Conservation (phyloP, 1,140 invertebrate genomes). For the Agrilus planipennis region DNA sequence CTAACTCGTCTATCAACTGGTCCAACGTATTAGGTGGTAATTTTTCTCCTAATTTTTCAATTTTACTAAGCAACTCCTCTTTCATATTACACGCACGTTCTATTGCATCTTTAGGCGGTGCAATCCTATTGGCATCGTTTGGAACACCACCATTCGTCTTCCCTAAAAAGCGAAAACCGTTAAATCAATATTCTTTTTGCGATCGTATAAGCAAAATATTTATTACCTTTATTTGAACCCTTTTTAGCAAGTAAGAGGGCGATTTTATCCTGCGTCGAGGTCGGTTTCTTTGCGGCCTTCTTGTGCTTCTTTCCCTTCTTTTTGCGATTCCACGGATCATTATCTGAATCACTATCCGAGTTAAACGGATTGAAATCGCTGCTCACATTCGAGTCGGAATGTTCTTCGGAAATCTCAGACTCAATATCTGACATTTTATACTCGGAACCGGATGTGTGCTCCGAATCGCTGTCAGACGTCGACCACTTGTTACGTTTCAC, state of each 20-base stretch:
- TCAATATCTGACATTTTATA: slow-evolving; percentile 46
- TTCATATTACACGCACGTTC: slow-evolving; percentile 86
- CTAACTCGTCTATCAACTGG: slow-evolving; percentile 95
- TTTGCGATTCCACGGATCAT: slow-evolving; percentile 72
- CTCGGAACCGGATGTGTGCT: slow-evolving; percentile 45
- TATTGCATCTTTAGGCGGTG: slow-evolving; percentile 67
- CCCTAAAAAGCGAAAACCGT: slow-evolving; percentile 11
- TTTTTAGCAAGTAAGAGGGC: slow-evolving; percentile 53
- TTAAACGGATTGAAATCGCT: slow-evolving; percentile 84
- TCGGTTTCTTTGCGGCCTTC: slow-evolving; percentile 47
- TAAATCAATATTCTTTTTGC: neutral
- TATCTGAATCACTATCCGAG: slow-evolving; percentile 70
- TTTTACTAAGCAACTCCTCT: slow-evolving; percentile 72
- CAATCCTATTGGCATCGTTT: slow-evolving; percentile 26
- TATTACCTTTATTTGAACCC: slow-evolving; percentile 15
- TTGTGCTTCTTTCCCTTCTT: slow-evolving; percentile 65
- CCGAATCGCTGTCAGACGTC: slow-evolving; percentile 46
- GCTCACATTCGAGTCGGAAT: slow-evolving; percentile 54
- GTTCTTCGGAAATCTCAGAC: slow-evolving; percentile 46
- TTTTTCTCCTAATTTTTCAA: slow-evolving; percentile 77
- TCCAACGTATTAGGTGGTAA: slow-evolving; percentile 97
- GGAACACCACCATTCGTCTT: slow-evolving; percentile 22
- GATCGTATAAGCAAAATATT: too few species aligned
- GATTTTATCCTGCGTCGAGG: slow-evolving; percentile 64
- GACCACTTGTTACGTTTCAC: slow-evolving; percentile 57